Conservation (phyloP, 2,113 vertebrate genomes). For the Saccopteryx bilineata region DNA sequence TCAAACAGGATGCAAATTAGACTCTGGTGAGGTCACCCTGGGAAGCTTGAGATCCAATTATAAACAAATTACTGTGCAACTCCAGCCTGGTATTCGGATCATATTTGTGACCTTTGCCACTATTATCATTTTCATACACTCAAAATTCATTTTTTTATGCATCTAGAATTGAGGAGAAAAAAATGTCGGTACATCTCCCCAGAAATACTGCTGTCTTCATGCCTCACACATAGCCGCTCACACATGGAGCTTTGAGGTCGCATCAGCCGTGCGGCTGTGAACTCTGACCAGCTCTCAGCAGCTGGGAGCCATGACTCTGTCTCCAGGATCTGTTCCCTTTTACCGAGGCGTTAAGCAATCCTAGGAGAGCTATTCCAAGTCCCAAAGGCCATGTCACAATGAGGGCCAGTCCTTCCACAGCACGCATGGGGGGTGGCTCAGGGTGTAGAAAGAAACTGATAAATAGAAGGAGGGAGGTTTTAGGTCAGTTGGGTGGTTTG, state of each 20-base stretch:
- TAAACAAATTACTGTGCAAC: constrained; percentile 4
- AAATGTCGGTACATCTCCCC: background rate
- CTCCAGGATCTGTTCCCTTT: background rate
- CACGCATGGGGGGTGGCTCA: background rate
- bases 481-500: background rate
- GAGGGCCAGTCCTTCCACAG: too few relatives aligned
- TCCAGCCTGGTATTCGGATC: background rate
- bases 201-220: background rate
- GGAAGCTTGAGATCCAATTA: background rate
- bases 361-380: background rate
- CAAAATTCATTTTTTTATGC: background rate
- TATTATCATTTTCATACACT: background rate
- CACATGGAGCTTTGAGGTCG: background rate
- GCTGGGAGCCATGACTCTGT: background rate
- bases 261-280: background rate
- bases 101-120: background rate
- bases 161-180: background rate
- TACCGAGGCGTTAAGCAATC: background rate
- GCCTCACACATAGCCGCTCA: background rate
- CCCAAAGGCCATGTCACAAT: background rate
- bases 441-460: background rate
- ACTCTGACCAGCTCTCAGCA: background rate
- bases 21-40: background rate
- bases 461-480: background rate
- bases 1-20: background rate